Base-by-base conservation (phyloP, 2,888 invertebrate genomes). In the Drosophila neonasuta region DNA sequence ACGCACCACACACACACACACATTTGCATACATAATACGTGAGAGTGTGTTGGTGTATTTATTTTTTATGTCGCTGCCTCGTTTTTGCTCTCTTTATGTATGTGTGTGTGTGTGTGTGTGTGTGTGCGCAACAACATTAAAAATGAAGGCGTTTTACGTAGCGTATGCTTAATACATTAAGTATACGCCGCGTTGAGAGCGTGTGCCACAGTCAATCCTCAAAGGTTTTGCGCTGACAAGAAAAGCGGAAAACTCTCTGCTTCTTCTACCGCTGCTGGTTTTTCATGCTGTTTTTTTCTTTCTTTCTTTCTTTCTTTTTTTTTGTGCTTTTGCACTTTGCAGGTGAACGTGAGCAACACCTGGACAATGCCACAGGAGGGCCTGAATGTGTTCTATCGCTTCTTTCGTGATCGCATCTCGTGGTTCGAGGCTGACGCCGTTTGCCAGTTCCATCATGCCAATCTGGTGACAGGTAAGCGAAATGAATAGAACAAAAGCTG, bases 361-460 rank as follows among this genome's bases (percentile, higher is more conserved):
- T 96, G 96, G 96, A 94, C 95, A 80, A 92, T 95, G 84, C 95
- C 95, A 8, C 95, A 95, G 89, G 95, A 95, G 87, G 95, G 95
- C 30, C 95, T 95, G 88, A 95, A 95, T 69, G 95, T 95, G 65
- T 95, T 96, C 92, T 95, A 95, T 91, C 94, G 95, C 84, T 95
- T 95, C 92, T 95, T 96, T 92, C 93, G 95, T 79, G 95, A 96
- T 92, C 94, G 95, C 90, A 95, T 95, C 89, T 95, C 95, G 45
- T 96, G 95, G 95, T 95, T 95, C 89, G 96, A 95, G 89, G 96
- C 96, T 2, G 95, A 96, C 88, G 95, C 95, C 34, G 95, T 96
- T 58, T 95, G 95, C 90, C 95, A 95, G 91, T 95, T 95, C 85
- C 95, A 95, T 90, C 95, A 95, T 89, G 95, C 95, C 76, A 95